Evolutionary conservation across 2,888 invertebrate genomes (phyloP), one percentile per base, ranked within the genome.

Genomic region (Crepidodera aurea): DNA sequence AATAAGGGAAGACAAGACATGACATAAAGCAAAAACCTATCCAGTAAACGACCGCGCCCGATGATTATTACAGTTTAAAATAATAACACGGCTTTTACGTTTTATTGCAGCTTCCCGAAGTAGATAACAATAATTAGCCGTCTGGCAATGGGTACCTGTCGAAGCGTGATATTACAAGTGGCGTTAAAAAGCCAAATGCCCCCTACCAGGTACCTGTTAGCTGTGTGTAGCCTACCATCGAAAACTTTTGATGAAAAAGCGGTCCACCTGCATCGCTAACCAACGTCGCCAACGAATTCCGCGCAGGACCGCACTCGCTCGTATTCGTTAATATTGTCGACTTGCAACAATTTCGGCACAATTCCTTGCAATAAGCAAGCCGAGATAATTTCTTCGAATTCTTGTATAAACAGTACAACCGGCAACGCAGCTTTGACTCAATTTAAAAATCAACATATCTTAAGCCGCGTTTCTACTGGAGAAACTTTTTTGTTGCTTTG

Each of bases 101-200:
- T 63, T 63, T 63, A 63, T 63, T 59, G 59, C 63, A 29, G 63
- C 63, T 63, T 63, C 63, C 51, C 58, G 18, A 32, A 29, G 57
- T 32, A 34, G 58, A 62, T 62, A 62, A 58, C 63, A 59, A 62
- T 59, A 62, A 65, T 62, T 56, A 59, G 62, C 40, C 62, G 32
- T 18, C 57, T 54, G 46, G 58, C 50, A 59, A 59, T 54, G 51
- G 59, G 56, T 65, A 65, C 65, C 65, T 65, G 65, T 59, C 55
- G 62, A 62, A 51, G 65, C 62, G 61, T 61, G 64, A 64, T 64
- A 58, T 61, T 65, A 65, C 65, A 65, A 65, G 62, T 65, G 62
- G 62, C 65, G 65, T 65, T 60, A 62, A 65, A 65, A 65, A 62
- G 60, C 62, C 62, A 62, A 65, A 60, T 62, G 54, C 65, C 62